Conservation (phyloP, 30 jellyfish, hydroid and myxozoan genomes). For the Catostylus mosaicus region DNA sequence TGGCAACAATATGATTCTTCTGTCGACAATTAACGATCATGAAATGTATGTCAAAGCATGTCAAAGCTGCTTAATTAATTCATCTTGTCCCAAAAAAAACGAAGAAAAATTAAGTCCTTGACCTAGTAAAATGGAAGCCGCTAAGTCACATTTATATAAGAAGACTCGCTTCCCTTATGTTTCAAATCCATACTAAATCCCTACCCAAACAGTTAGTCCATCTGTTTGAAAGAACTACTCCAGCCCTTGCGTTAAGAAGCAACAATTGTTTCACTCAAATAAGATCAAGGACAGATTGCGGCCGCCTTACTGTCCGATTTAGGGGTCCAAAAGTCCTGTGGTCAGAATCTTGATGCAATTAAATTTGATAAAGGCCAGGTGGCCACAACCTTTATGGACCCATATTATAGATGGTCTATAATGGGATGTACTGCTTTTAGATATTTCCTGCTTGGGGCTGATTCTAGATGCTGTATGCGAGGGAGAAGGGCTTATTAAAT, state of each 20-base stretch:
- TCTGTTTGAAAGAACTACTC: constrained; percentile 42
- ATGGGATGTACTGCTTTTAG: too few relatives aligned
- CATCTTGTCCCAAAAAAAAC: constrained; percentile 50
- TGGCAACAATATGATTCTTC: too few relatives aligned
- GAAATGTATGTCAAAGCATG: constrained; percentile 35
- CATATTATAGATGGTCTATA: constrained; percentile 33
- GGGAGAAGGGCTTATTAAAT: too few relatives aligned
- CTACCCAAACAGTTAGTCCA: constrained; percentile 49
- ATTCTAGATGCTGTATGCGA: too few relatives aligned
- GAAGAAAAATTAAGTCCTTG: constrained; percentile 46
- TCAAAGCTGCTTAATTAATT: constrained; percentile 49
- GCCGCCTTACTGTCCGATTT: constrained; percentile 44
- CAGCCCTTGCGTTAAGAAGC: constrained; percentile 55
- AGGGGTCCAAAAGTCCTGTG: constrained; percentile 57
- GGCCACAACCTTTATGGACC: constrained; percentile 61
- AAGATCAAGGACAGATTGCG: constrained; percentile 48
- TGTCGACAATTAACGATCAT: too few relatives aligned
- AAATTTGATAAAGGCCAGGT: constrained; percentile 58
- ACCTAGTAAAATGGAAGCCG: constrained; percentile 53
- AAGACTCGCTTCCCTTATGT: constrained; percentile 59
- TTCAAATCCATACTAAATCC: constrained; percentile 41
- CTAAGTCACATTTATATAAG: constrained; percentile 16
- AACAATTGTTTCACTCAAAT: constrained; percentile 51
- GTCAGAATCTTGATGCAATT: constrained; percentile 39
- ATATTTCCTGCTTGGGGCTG: too few relatives aligned